These are phyloP conservation scores for Esox masquinongy DNA, from an alignment of 2,797 vertebrate species.

Conservation along the genomic window DNA sequence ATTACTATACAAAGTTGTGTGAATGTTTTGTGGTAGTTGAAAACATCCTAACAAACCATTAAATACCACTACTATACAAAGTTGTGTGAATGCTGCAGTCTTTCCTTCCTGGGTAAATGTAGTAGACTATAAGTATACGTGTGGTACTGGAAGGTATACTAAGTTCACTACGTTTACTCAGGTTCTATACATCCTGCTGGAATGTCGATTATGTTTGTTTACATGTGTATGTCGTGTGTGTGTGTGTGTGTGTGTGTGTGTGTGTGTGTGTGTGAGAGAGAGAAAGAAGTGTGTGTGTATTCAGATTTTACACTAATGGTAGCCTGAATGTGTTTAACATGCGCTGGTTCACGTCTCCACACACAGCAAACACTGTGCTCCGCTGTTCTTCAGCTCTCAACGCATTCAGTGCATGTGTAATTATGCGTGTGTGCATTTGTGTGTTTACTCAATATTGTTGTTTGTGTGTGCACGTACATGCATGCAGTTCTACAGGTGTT, in stretches of 20 bases:
- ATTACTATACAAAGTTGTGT: too few species aligned
- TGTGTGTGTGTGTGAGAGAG: slow-evolving; percentile 37
- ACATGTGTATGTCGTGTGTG: slow-evolving; percentile 10
- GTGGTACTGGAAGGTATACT: slow-evolving; percentile 73
- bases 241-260: slow-evolving; percentile 45
- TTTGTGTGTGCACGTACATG: neutral
- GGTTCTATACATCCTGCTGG: slow-evolving; percentile 42
- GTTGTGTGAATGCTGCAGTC: neutral
- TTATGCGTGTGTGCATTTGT: neutral
- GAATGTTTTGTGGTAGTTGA: too few species aligned
- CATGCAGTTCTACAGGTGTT: slow-evolving; percentile 1
- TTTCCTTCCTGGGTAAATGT: slow-evolving; percentile 74
- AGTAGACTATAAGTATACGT: slow-evolving; percentile 81
- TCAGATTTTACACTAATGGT: neutral
- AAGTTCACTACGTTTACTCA: slow-evolving; percentile 82
- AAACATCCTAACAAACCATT: too few species aligned
- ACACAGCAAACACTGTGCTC: neutral
- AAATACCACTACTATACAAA: too few species aligned
- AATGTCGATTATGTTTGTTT: neutral
- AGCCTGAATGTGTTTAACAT: neutral
- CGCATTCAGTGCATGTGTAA: neutral
- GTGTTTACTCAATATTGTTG: neutral
- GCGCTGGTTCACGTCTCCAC: neutral
- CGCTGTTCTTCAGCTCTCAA: neutral
- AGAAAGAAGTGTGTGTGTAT: neutral